Evolutionary conservation across 1,140 invertebrate species (phyloP), one percentile per base, ranked within the genome.

Genomic region (Rhagoletis zephyria): DNA sequence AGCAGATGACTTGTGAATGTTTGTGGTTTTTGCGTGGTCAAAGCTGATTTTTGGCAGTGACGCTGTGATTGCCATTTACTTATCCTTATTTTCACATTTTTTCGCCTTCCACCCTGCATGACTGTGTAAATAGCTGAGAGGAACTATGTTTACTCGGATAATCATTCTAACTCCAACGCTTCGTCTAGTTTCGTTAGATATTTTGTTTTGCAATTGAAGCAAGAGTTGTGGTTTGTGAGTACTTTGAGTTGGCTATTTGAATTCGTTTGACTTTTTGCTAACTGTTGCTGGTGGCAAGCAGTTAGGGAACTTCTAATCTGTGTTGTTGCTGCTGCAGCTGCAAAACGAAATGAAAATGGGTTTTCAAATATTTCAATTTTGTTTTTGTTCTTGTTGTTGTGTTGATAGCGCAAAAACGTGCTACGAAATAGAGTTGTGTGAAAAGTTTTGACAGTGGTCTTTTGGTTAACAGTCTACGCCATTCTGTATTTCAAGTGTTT

Each of bases 21-120:
- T 81, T 81, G 74, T 59, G 74, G 74, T 81, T 81, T 81, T 81
- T 81, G 74, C 48, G 51, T 81, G 74, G 74, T 81, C 48, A 81
- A 81, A 56, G 74, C 74, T 59, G 74, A 56, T 81, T 81, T 81
- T 81, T 81, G 74, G 74, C 74, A 81, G 74, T 81, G 45, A 81
- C 48, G 74, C 74, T 56, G 74, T 81, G 74, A 81, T 81, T 81
- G 45, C 48, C 74, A 30, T 81, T 81, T 81, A 48, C 48, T 81
- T 9, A 3, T 59, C 5, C 7, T 9, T 56, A 9, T 81, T 4
- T 12, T 30, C 19, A 40, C 19, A 48, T 74, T 74, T 74, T 74
- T 48, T n/a, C 42, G 7, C 1, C 5, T 51, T 74, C 48, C 30
- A 30, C 30, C 30, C n/a, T 51, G 70, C 45, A 16, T n/a, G 48